Percentiles rank a stretch among this genome's conserved stretches.
These are phyloP conservation scores for Adineta ricciae DNA, from an alignment of 2,888 invertebrate genomes.

Conservation along the genomic window DNA sequence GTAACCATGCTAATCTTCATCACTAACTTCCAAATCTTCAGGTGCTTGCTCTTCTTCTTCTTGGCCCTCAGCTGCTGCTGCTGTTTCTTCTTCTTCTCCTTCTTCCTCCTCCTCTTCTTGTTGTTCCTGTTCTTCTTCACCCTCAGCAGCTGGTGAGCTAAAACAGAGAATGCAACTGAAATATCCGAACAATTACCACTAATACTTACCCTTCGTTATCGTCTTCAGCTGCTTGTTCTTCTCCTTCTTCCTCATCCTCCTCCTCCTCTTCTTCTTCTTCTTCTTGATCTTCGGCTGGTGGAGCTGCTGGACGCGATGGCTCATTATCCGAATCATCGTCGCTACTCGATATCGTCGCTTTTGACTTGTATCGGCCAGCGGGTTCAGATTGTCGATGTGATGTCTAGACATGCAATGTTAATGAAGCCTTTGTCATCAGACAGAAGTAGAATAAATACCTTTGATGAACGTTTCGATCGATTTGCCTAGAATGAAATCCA, in stretches of 20 bases:
- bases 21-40: background rate
- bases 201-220: slow-evolving; percentile 13
- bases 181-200: too few relatives aligned
- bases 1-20: background rate
- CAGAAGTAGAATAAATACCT: background rate
- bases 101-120: background rate
- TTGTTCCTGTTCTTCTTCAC: background rate
- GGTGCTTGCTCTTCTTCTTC: background rate
- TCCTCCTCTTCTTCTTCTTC: slow-evolving; percentile 22
- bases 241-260: slow-evolving; percentile 21
- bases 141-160: background rate
- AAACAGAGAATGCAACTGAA: too few relatives aligned
- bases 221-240: slow-evolving; percentile 24
- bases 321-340: background rate
- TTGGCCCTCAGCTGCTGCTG: background rate
- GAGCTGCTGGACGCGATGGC: background rate
- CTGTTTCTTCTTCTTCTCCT: background rate
- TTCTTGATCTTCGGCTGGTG: background rate
- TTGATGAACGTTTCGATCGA: background rate
- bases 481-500: too few relatives aligned
- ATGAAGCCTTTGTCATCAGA: too few relatives aligned
- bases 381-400: background rate
- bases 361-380: slow-evolving; percentile 28
- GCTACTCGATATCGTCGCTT: slow-evolving; percentile 28
- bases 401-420: background rate